phyloP scores from a whole-genome alignment of 2,797 vertebrate species.

The Calcarius lapponicus region DNA sequence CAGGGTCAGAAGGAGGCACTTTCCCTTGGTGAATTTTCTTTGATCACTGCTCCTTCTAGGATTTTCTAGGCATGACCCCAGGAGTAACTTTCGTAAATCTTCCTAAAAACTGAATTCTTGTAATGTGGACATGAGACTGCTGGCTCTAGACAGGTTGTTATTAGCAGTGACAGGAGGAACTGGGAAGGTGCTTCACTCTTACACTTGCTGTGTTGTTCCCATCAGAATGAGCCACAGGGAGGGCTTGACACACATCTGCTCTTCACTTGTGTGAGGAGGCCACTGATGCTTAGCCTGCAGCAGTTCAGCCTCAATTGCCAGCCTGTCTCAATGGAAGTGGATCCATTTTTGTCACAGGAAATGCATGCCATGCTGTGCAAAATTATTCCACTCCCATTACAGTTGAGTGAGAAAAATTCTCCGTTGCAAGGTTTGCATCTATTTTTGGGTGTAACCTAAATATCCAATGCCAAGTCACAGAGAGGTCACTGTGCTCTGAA shows the following conservation, averaged over 20 bases:
- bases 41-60: neutral
- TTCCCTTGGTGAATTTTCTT: neutral
- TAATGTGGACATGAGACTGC: accelerated
- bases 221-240: neutral
- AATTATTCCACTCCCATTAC: neutral
- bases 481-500: neutral
- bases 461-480: neutral
- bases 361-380: neutral
- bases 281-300: neutral
- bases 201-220: neutral
- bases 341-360: neutral
- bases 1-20: neutral
- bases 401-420: neutral
- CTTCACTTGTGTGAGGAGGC: neutral
- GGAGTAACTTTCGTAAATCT: neutral
- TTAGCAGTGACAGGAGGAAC: neutral
- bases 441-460: conserved; percentile 49
- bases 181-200: neutral
- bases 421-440: neutral
- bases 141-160: neutral
- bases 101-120: neutral
- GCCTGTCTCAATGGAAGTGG: neutral
- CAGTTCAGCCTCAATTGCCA: neutral
- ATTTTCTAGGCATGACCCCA: neutral
- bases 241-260: neutral